Percentiles rank a stretch among this genome's conserved stretches.
These are phyloP conservation scores for Rhinophrynus dorsalis DNA, from an alignment of 2,797 vertebrate species.

Conservation along the genomic window DNA sequence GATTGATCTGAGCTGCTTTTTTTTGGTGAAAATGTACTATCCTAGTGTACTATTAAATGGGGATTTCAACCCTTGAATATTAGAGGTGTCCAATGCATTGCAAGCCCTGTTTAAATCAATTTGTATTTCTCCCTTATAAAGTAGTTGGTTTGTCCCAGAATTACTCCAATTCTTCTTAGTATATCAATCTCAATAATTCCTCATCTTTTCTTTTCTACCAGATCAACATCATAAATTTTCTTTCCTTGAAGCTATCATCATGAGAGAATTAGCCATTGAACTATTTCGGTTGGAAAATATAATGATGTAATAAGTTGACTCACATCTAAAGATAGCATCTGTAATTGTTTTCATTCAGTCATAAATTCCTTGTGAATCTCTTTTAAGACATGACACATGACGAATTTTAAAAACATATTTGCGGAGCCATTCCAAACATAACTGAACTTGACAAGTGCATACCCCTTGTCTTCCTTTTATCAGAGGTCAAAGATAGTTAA, in stretches of 20 bases:
- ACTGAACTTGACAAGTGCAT: slow-evolving; percentile 27
- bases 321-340: slow-evolving; percentile 36
- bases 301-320: slow-evolving; percentile 38
- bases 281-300: slow-evolving; percentile 25
- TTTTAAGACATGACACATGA: slow-evolving; percentile 46
- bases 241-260: neutral
- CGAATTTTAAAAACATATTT: slow-evolving; percentile 35
- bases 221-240: neutral
- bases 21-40: no score
- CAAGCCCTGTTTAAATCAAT: no score
- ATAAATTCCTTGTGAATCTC: slow-evolving; percentile 38
- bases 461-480: slow-evolving; percentile 19
- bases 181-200: no score
- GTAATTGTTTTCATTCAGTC: slow-evolving; percentile 6
- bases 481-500: slow-evolving; percentile 20
- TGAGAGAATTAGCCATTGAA: slow-evolving; percentile 23
- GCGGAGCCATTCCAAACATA: slow-evolving; percentile 41
- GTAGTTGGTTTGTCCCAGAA: no score
- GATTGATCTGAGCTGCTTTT: no score
- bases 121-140: no score
- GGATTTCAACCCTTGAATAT: no score
- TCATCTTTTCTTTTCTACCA: neutral
- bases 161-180: no score
- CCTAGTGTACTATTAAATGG: no score
- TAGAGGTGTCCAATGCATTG: no score